Evolutionary conservation across 2,113 vertebrate genomes (phyloP).

Genomic region (human): GRCh38 chr14:79810501-79811000

Average conservation of each 20-base stretch:
- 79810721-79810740: not conserved
- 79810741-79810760: slow-evolving; percentile 11
- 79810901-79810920: not conserved
- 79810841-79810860: not conserved
- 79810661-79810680: not conserved
- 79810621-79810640: not conserved
- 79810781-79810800: not conserved
- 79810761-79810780: not conserved
- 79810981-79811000: not conserved
- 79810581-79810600: not conserved
- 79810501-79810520: not conserved
- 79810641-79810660: not conserved
- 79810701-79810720: not conserved
- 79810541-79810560: not conserved
- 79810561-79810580: not conserved
- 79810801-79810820: not conserved
- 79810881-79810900: not conserved
- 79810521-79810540: not conserved
- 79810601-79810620: not conserved
- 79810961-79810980: not conserved
- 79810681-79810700: not conserved
- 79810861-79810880: not conserved
- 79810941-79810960: not conserved
- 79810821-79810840: not conserved
- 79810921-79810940: not conserved